phyloP scores from a whole-genome alignment of 2,113 vertebrate species.

The Cyprinus carpio region DNA sequence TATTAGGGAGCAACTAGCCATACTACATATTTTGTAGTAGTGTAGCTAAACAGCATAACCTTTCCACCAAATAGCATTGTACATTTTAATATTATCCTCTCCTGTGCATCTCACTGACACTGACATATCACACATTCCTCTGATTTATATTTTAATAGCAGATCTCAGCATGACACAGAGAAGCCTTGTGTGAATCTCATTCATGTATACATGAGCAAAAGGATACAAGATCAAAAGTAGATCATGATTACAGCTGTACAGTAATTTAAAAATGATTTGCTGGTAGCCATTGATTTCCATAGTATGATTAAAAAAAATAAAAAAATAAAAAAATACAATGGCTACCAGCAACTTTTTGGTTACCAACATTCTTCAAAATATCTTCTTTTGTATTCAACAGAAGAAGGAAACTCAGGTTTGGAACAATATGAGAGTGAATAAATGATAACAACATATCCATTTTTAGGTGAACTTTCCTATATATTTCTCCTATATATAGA shows the following conservation, averaged over 20 bases:
- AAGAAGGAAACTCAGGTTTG: no score
- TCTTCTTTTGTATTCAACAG: no score
- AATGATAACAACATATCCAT: no score
- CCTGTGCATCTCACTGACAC: background rate
- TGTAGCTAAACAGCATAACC: background rate
- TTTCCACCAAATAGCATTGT: background rate
- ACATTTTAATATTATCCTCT: background rate
- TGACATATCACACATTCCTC: background rate
- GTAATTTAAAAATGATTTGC: background rate
- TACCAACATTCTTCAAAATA: no score
- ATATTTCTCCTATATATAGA: no score
- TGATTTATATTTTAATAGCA: conserved; percentile 11
- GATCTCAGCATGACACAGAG: background rate
- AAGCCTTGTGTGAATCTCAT: background rate
- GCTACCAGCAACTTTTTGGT: no score
- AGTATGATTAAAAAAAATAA: no score
- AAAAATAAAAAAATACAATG: background rate
- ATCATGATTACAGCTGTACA: background rate
- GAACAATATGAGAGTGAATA: no score
- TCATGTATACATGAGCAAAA: background rate
- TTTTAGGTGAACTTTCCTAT: no score
- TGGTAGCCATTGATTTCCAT: background rate
- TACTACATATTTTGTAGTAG: background rate
- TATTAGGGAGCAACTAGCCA: background rate
- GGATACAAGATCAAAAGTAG: background rate